These are phyloP conservation scores for Drosophila trapezifrons DNA, from an alignment of 1,140 invertebrate genomes.

Conservation along the genomic window DNA sequence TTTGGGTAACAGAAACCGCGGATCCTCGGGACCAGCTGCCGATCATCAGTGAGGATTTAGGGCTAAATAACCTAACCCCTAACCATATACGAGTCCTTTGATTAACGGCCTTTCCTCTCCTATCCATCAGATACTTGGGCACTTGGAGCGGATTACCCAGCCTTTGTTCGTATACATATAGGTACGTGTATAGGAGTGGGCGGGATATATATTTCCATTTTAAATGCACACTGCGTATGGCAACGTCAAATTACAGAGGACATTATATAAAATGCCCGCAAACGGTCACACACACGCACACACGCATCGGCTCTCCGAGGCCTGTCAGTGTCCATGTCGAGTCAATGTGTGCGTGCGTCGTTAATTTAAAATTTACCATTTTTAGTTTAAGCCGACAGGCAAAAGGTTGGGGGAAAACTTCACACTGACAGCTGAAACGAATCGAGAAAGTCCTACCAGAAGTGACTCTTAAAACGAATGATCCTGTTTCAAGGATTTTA, in stretches of 20 bases:
- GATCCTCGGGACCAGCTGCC: conserved; percentile 39
- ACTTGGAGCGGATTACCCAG: conserved; percentile 39
- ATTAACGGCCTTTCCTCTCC: conserved; percentile 21
- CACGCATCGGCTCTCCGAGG: conserved; percentile 20
- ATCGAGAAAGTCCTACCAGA: conserved; percentile 22
- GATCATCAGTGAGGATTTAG: conserved; percentile 21
- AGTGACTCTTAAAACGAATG: not conserved
- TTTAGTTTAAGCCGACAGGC: conserved; percentile 64
- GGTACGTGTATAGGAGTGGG: conserved; percentile 13
- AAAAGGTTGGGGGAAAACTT: conserved; percentile 31
- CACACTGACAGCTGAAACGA: conserved; percentile 32
- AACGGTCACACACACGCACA: conserved; percentile 32
- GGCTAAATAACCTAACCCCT: conserved; percentile 7
- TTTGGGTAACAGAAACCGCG: conserved; percentile 20
- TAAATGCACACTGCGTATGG: conserved; percentile 66
- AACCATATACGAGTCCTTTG: conserved; percentile 13
- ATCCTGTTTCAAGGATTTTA: not conserved
- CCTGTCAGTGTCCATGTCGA: conserved; percentile 29
- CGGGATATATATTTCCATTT: conserved; percentile 61
- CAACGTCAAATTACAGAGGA: conserved; percentile 74
- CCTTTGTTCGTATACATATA: not conserved
- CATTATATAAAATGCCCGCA: conserved; percentile 70
- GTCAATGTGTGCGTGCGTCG: conserved; percentile 34
- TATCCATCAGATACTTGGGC: conserved; percentile 42
- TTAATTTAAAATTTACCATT: conserved; percentile 74